phyloP scores from a whole-genome alignment of 2,888 invertebrate species.

The Callyntrura sp. region DNA sequence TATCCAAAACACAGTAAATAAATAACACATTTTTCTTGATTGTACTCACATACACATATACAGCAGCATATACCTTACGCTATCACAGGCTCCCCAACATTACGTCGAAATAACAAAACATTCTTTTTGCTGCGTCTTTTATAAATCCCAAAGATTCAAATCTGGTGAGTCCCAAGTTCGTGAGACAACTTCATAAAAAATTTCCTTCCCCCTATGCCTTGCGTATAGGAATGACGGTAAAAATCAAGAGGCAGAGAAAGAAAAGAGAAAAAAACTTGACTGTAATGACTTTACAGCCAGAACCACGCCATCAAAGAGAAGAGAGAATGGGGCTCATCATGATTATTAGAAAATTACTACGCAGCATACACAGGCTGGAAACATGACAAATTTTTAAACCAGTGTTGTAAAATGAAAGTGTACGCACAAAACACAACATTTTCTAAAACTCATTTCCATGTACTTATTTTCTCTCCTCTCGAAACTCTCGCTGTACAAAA shows the following conservation, averaged over 20 bases:
- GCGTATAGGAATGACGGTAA: not conserved
- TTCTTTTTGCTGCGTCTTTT: too few relatives aligned
- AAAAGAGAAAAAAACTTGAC: not conserved
- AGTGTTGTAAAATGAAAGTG: not conserved
- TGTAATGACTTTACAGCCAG: conserved; percentile 53
- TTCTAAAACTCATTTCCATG: conserved; percentile 41
- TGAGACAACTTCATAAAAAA: conserved; percentile 58
- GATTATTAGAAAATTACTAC: conserved; percentile 20
- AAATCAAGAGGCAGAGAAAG: not conserved
- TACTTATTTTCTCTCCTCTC: conserved; percentile 24
- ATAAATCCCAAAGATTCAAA: conserved; percentile 35
- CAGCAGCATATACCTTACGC: too few relatives aligned
- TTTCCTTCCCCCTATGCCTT: not conserved
- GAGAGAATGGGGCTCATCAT: conserved; percentile 29
- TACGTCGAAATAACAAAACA: not conserved
- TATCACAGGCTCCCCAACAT: conserved; percentile 14
- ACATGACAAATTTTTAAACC: conserved; percentile 27
- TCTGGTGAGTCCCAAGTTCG: conserved; percentile 44
- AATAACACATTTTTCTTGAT: not conserved
- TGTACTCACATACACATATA: conserved; percentile 17
- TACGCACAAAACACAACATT: not conserved
- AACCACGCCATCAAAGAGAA: not conserved
- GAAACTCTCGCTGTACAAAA: conserved; percentile 29
- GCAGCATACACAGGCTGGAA: not conserved
- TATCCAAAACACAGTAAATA: conserved; percentile 32